Evolutionary conservation across 2,113 vertebrate species (phyloP), one percentile per base, ranked within the genome.

Genomic region (Perca flavescens): DNA sequence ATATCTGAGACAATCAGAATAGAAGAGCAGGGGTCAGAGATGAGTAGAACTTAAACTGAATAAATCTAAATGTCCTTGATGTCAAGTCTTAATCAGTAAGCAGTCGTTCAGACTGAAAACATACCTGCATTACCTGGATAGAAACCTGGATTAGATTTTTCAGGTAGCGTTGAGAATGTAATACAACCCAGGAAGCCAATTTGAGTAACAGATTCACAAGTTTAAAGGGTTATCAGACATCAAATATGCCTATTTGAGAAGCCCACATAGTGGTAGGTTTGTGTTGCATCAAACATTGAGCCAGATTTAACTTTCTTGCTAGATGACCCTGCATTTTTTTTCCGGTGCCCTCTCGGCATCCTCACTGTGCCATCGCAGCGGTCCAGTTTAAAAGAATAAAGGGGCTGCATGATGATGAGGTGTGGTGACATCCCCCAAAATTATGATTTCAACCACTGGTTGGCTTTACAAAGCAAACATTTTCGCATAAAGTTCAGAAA

Each of bases 1-100:
- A 99, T 86, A 97, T 97, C 98, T 99, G 86, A 25, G 73, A 61
- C 28, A 92, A 54, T 9, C 56, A 88, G 89, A 85, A 66, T 19
- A 87, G 15, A 85, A 70, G 57, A 58, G 2, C 9, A 17, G 15
- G 22, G 21, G 61, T 83, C 15, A 87, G 68, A 76, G 13, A 34
- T 56, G 0, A 67, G 9, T 31, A 72, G 34, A 61, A 36, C 12
- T 16, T 2, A 3, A 31, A 62, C 31, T 22, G 0, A 40, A 63
- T 4, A 56, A 22, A 58, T 14, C 0, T 17, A 58, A 1, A 17
- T 14, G 1, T 61, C 43, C 3, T 56, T 16, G 14, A 34, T 36
- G 10, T 58, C 40, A 50, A 13, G 12, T 60, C 0, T 49, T 68
- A 9, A 69, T 46, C 11, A 53, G 31, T 16, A 46, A 46, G 49